These are phyloP conservation scores for Amblyjoppa proteus DNA, from an alignment of 2,888 invertebrate genomes.

Conservation along the genomic window DNA sequence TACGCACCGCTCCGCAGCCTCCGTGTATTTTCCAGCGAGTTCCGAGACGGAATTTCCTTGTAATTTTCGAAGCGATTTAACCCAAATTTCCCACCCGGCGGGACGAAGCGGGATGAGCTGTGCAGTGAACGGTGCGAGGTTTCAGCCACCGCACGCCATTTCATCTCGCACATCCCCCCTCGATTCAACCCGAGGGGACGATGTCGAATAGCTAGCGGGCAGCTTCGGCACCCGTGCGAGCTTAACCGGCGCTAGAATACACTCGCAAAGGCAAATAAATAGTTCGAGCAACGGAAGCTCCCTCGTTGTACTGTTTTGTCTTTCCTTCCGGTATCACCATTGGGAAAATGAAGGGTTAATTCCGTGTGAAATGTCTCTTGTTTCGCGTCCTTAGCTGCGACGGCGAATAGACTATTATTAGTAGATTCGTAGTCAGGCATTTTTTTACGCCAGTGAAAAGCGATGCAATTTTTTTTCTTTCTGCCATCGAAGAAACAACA, in stretches of 20 bases:
- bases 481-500: too few species aligned
- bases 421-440: too few species aligned
- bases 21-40: constrained; percentile 65
- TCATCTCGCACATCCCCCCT: constrained; percentile 29
- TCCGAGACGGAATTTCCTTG: constrained; percentile 71
- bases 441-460: too few species aligned
- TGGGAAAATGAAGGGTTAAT: background rate
- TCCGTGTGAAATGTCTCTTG: background rate
- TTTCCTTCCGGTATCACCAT: background rate
- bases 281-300: background rate
- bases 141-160: constrained; percentile 49
- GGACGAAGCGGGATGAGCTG: background rate
- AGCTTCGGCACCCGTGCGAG: constrained; percentile 16
- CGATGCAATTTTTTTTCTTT: too few species aligned
- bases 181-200: constrained; percentile 30
- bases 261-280: constrained; percentile 9
- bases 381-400: background rate
- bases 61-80: constrained; percentile 74
- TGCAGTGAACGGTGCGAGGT: constrained; percentile 31
- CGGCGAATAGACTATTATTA: too few species aligned
- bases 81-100: constrained; percentile 65
- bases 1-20: constrained; percentile 28
- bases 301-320: background rate
- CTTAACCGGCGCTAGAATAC: background rate
- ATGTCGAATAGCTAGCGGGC: constrained; percentile 15